Evolutionary conservation across 1,140 invertebrate genomes (phyloP).

Genomic region (Chelonus insularis): DNA sequence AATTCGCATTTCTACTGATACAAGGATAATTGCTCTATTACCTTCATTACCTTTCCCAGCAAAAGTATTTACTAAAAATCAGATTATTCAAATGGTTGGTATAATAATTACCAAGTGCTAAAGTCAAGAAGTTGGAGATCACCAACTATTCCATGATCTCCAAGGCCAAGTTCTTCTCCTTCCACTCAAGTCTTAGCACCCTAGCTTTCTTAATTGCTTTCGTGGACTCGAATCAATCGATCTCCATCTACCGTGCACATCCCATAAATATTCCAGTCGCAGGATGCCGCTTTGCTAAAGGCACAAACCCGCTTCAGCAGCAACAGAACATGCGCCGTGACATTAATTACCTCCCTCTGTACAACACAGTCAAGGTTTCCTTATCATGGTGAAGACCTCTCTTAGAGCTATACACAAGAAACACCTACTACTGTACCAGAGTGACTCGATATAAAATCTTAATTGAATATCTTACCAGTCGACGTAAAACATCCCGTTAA

Average conservation of each 20-base stretch:
- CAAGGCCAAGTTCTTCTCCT: not conserved
- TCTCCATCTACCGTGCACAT: constrained; percentile 4
- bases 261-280: constrained; percentile 8
- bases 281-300: not conserved
- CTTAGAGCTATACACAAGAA: too few relatives aligned
- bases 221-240: constrained; percentile 7
- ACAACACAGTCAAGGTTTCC: not conserved
- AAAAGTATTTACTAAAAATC: not conserved
- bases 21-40: constrained; percentile 6
- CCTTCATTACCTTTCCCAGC: not conserved
- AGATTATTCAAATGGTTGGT: constrained; percentile 1
- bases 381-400: not conserved
- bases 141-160: constrained; percentile 1
- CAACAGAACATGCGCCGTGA: not conserved
- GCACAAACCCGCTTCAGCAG: not conserved
- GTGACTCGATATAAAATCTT: not conserved
- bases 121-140: not conserved
- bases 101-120: not conserved
- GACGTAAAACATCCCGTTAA: not conserved
- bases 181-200: not conserved
- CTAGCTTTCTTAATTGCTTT: not conserved
- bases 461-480: constrained; percentile 7
- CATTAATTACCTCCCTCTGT: constrained; percentile 5
- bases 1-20: too few relatives aligned
- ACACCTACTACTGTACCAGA: too few relatives aligned